Percentiles rank a stretch among this genome's conserved stretches.
Evolutionary conservation across 2,113 vertebrate genomes (phyloP).

Genomic region (Trogon surrucura): DNA sequence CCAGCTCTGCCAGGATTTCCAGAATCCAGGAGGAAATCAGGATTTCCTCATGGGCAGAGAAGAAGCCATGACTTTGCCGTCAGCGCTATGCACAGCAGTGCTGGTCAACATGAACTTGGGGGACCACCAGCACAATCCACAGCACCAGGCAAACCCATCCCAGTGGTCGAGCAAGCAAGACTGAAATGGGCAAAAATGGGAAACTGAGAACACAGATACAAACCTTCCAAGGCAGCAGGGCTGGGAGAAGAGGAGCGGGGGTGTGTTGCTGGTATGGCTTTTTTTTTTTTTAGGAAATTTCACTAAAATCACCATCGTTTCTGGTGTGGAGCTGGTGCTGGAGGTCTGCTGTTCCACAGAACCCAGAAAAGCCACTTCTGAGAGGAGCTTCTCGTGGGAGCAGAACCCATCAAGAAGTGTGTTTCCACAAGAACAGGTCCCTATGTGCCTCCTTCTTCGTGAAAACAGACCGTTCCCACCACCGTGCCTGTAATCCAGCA

Average conservation of each 20-base stretch:
- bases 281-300: not conserved
- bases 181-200: too few relatives aligned
- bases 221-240: not conserved
- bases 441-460: not conserved
- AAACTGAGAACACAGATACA: not conserved
- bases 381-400: not conserved
- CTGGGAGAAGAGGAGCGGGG: not conserved
- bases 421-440: not conserved
- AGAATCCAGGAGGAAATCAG: not conserved
- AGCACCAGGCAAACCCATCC: not conserved
- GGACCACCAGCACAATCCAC: rapidly evolving
- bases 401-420: not conserved
- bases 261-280: not conserved
- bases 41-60: not conserved
- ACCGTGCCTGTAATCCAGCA: rapidly evolving
- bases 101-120: rapidly evolving
- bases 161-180: rapidly evolving
- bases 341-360: not conserved
- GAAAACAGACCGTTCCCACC: not conserved
- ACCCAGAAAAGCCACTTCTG: not conserved
- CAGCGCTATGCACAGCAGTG: not conserved
- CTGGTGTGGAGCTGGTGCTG: not conserved
- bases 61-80: not conserved
- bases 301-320: not conserved
- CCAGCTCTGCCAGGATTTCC: not conserved